Conservation (phyloP, 2,113 vertebrate genomes). For the Gnathonemus echidnorhynchus region DNA sequence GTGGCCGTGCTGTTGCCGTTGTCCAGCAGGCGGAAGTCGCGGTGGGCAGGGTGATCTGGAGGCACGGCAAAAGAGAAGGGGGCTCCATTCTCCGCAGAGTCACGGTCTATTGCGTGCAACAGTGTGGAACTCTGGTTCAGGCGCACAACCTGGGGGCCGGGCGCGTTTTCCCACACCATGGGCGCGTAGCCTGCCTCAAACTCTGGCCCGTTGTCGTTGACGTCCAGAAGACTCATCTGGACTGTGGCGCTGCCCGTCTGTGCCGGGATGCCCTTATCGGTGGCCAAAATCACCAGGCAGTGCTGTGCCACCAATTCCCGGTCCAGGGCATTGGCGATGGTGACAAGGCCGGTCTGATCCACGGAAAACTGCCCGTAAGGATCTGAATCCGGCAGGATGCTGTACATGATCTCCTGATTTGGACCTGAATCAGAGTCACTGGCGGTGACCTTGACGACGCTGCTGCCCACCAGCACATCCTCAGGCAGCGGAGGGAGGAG, state of each 20-base stretch:
- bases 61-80: conserved; percentile 71
- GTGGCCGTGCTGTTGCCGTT: conserved; percentile 75
- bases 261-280: conserved; percentile 67
- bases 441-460: conserved; percentile 63
- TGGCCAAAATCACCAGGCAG: conserved; percentile 66
- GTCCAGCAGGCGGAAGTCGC: conserved; percentile 76
- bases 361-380: conserved; percentile 63
- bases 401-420: conserved; percentile 73
- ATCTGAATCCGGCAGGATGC: conserved; percentile 68
- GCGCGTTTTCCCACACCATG: conserved; percentile 71
- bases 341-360: conserved; percentile 64
- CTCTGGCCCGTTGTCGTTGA: conserved; percentile 80
- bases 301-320: conserved; percentile 63
- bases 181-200: conserved; percentile 72
- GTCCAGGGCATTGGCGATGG: conserved; percentile 65
- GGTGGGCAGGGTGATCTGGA: conserved; percentile 58
- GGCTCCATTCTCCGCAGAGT: conserved; percentile 67
- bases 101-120: conserved; percentile 64
- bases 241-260: conserved; percentile 67
- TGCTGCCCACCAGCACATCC: conserved; percentile 66
- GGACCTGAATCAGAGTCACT: conserved; percentile 73
- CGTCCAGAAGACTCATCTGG: conserved; percentile 68
- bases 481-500: conserved; percentile 65
- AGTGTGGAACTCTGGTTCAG: conserved; percentile 72
- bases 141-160: conserved; percentile 62